A percentile compares a stretch with the other conserved stretches of the same genome.
phyloP scores from a whole-genome alignment of 2,888 invertebrate genomes.

The Blastobasis adustella region DNA sequence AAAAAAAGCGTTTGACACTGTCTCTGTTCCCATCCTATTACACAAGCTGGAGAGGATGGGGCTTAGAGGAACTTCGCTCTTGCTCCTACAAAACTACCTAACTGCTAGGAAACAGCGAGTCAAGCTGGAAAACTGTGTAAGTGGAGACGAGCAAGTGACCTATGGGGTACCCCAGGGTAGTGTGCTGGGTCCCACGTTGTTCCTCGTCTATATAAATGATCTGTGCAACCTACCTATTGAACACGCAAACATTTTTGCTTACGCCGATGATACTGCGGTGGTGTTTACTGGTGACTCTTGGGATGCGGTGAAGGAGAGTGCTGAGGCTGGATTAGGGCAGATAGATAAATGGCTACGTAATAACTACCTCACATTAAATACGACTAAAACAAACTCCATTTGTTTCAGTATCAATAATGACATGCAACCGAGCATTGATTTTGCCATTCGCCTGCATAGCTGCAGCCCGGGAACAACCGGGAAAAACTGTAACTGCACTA shows the following conservation, averaged over 20 bases:
- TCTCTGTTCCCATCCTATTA: too few relatives aligned
- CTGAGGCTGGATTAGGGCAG: too few relatives aligned
- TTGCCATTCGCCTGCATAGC: too few relatives aligned
- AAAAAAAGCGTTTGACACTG: too few relatives aligned
- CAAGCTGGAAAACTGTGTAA: neutral
- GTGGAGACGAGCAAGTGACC: neutral
- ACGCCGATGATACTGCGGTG: conserved; percentile 1
- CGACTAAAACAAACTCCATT: neutral
- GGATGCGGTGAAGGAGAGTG: too few relatives aligned
- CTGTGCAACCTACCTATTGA: neutral
- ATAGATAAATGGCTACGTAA: too few relatives aligned
- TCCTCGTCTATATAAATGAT: neutral
- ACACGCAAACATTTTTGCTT: neutral
- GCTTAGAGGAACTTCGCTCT: too few relatives aligned
- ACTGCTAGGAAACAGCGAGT: neutral
- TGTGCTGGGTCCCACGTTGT: neutral
- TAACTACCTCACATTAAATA: neutral
- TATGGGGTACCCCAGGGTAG: neutral
- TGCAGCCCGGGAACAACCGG: too few relatives aligned
- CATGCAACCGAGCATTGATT: conserved; percentile 6
- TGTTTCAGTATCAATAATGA: conserved; percentile 3
- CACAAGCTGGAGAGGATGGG: too few relatives aligned
- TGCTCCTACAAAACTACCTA: too few relatives aligned
- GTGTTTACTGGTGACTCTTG: too few relatives aligned
- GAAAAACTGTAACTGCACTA: too few relatives aligned